Evolutionary conservation across 2,888 invertebrate species (phyloP), one percentile per base, ranked within the genome.

Genomic region (Agrilus mali): DNA sequence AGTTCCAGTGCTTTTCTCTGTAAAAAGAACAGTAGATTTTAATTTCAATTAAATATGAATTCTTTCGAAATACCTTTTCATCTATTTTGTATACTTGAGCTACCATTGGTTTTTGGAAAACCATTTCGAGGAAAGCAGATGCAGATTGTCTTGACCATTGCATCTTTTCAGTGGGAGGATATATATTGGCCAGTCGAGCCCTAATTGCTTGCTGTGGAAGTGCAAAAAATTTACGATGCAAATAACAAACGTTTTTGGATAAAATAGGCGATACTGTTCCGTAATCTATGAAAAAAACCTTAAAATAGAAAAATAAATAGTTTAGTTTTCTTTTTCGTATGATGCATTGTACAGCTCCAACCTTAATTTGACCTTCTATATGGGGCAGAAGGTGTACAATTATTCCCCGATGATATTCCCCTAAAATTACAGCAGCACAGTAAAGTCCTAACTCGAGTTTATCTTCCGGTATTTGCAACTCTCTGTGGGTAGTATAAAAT

Each of bases 211-310:
- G 74, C 58, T 67, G 69, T 33, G 71, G 69, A 53, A 75, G 62
- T 46, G 48, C 27, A 4, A 58, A 60, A 61, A 71, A 75, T 37
- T 53, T 53, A 31, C 61, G 62, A 51, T 53, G 65, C 53, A 75
- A 65, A 45, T 60, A 67, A 47, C 59, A 61, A 17, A 64, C 45
- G 3, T 55, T 54, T 6, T 52, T 53, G 3, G 43, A 45, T 45
- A 68, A 59, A 52, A 64, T 66, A 43, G 56, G 54, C 46, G 66
- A 65, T 57, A 74, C 69, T 36, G 75, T 75, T 56, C 74, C 77
- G 63, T 72, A 75, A 67, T 77, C 77, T 51, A 75, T 64, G 63
- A 71, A 74, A 33, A 71, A 71, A 53, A 75, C 71, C 73, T 74
- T 57, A 47, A 3, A 10, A 41, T 13, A 45, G 3, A 38, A 44